Evolutionary conservation across 2,888 invertebrate species (phyloP), one percentile per base, ranked within the genome.

Genomic region (Cheilosia vulpina): DNA sequence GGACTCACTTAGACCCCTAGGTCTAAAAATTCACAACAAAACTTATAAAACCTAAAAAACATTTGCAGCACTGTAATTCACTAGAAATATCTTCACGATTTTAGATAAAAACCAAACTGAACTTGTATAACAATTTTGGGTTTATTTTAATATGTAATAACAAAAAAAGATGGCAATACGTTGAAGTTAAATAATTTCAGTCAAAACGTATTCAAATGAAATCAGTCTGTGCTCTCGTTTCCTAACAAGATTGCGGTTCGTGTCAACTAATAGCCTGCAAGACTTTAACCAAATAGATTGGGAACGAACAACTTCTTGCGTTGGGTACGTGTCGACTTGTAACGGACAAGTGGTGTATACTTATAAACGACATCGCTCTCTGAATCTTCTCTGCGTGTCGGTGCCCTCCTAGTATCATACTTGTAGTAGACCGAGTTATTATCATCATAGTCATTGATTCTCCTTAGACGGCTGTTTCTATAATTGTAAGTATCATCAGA

Each of bases 221-320:
- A 38, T 84, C 79, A 84, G 83, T 84, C 83, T 84, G 45, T 65
- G 45, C 58, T 84, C 79, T 84, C 79, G 34, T 63, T 62, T 31
- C 11, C n/a, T 21, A 19, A 62, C 6, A 72, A 31, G 13, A 34
- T 43, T 52, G 4, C 15, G 21, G 0, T 7, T 24, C 1, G 4
- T 43, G 24, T 43, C 31, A 4, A 6, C 17, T 4, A 43, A 17
- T 17, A 27, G 15, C 43, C n/a, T 15, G 0, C 9, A 57, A 13
- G 3, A 41, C n/a, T 9, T 84, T 89, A 91, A 53, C 91, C 91
- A 82, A 91, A 91, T 66, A 91, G 89, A 84, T 91, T 91, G 21
- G 91, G 91, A 47, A 91, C 91, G 73, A 91, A 91, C 24, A 91
- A 89, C 89, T 91, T 91, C 89, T 91, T 91, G 73, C 89, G 90